Conservation (phyloP, 1,140 invertebrate genomes). For the Artemia franciscana region DNA sequence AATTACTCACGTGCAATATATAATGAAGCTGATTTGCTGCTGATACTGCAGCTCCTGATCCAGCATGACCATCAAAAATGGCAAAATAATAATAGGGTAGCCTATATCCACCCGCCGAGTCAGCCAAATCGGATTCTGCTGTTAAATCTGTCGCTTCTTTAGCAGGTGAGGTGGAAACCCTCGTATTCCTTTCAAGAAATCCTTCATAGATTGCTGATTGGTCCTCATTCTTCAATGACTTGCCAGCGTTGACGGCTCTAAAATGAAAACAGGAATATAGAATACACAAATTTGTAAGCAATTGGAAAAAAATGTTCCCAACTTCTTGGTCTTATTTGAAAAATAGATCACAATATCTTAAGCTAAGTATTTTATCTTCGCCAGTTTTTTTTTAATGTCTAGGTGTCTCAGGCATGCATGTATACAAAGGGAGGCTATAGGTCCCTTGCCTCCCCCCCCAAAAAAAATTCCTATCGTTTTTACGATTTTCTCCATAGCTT, state of each 20-base stretch:
- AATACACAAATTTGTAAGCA: not conserved
- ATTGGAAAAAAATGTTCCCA: not conserved
- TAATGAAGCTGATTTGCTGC: slow-evolving; percentile 50
- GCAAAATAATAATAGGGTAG: slow-evolving; percentile 50
- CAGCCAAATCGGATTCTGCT: slow-evolving; percentile 16
- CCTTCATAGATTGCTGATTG: slow-evolving; percentile 33
- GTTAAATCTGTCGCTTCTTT: slow-evolving; percentile 6
- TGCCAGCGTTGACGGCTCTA: slow-evolving; percentile 45
- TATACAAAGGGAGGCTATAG: too few relatives aligned
- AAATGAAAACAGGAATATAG: slow-evolving; percentile 5
- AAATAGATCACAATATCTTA: too few relatives aligned
- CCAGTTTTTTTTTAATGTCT: too few relatives aligned
- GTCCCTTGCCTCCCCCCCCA: too few relatives aligned
- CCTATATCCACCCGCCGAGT: slow-evolving; percentile 20
- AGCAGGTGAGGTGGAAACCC: slow-evolving; percentile 2
- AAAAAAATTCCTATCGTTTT: too few relatives aligned
- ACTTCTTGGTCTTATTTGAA: too few relatives aligned
- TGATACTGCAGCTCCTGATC: slow-evolving; percentile 51
- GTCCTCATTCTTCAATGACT: slow-evolving; percentile 57
- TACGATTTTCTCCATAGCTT: too few relatives aligned
- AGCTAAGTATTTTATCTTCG: too few relatives aligned
- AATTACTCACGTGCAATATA: slow-evolving; percentile 40
- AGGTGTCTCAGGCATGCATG: too few relatives aligned
- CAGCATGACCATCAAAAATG: slow-evolving; percentile 69
- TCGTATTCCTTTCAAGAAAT: slow-evolving; percentile 10